Evolutionary conservation across 2,113 vertebrate genomes (phyloP).

Genomic region (Gila orcuttii): DNA sequence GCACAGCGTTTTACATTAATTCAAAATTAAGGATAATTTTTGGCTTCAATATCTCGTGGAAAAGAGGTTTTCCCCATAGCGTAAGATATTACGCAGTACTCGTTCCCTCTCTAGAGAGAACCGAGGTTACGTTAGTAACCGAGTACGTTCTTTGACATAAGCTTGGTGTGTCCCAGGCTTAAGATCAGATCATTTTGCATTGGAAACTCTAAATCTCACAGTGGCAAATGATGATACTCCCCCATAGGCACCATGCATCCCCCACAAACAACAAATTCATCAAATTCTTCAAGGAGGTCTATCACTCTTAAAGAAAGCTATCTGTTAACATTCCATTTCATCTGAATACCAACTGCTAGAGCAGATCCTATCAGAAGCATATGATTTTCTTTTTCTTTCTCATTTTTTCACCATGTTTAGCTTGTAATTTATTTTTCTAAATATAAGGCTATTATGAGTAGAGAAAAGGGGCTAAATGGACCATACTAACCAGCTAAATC

Average conservation of each 20-base stretch:
- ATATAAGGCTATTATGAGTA: not conserved
- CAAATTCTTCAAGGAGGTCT: not conserved
- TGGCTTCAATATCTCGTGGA: too few relatives aligned
- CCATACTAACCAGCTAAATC: not conserved
- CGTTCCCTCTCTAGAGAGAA: too few relatives aligned
- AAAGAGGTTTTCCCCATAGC: too few relatives aligned
- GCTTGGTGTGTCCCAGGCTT: too few relatives aligned
- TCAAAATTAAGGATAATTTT: too few relatives aligned
- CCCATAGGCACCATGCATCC: not conserved
- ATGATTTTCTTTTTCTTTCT: not conserved
- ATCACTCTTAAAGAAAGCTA: not conserved
- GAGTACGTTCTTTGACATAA: too few relatives aligned
- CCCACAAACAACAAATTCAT: not conserved
- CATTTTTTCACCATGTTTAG: not conserved
- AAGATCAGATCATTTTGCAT: slow-evolving; percentile 5
- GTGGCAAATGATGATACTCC: slow-evolving; percentile 19
- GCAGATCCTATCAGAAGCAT: not conserved
- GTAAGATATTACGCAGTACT: too few relatives aligned
- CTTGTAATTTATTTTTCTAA: not conserved
- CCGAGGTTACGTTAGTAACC: too few relatives aligned
- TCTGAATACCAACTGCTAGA: not conserved
- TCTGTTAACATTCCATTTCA: not conserved
- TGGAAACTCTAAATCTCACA: slow-evolving; percentile 14
- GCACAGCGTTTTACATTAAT: too few relatives aligned
- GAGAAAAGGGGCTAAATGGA: not conserved